phyloP scores from a whole-genome alignment of 2,797 vertebrate genomes.

The Lepus townsendii region DNA sequence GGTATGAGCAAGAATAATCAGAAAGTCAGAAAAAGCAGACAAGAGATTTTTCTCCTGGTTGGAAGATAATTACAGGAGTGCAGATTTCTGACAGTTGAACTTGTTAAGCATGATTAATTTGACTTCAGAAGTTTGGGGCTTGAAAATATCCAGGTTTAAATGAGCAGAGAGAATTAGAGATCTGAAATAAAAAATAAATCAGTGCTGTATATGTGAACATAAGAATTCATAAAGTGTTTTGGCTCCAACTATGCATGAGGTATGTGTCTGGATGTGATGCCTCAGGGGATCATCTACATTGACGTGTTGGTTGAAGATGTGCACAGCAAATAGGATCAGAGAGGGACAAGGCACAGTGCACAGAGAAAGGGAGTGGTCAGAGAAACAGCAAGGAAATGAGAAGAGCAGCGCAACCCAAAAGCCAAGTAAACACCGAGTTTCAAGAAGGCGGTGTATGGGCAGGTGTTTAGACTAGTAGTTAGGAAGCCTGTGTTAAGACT shows the following conservation, averaged over 20 bases:
- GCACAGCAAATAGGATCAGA: background rate
- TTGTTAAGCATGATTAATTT: slow-evolving; percentile 62
- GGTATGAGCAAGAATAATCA: slow-evolving; percentile 3
- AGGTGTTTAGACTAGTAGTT: no score
- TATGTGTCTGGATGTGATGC: background rate
- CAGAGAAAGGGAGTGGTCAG: background rate
- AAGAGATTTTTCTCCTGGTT: slow-evolving; percentile 14
- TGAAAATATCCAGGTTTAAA: slow-evolving; percentile 59
- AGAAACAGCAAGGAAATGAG: background rate
- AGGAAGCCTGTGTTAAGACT: no score
- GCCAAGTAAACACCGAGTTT: background rate
- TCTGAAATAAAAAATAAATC: slow-evolving; percentile 29
- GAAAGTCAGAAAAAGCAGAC: slow-evolving; percentile 41
- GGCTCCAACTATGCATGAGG: background rate
- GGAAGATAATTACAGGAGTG: slow-evolving; percentile 40
- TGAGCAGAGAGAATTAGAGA: slow-evolving; percentile 29
- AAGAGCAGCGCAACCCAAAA: background rate
- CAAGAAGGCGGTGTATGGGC: background rate
- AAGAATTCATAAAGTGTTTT: background rate
- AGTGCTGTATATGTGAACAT: background rate
- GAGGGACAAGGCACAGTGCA: background rate
- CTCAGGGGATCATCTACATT: background rate
- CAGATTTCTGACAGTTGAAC: slow-evolving; percentile 32
- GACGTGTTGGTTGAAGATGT: background rate
- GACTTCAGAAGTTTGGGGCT: slow-evolving; percentile 9